Base-by-base conservation (phyloP, 2,888 invertebrate species). In the Ectobius pallidus region DNA sequence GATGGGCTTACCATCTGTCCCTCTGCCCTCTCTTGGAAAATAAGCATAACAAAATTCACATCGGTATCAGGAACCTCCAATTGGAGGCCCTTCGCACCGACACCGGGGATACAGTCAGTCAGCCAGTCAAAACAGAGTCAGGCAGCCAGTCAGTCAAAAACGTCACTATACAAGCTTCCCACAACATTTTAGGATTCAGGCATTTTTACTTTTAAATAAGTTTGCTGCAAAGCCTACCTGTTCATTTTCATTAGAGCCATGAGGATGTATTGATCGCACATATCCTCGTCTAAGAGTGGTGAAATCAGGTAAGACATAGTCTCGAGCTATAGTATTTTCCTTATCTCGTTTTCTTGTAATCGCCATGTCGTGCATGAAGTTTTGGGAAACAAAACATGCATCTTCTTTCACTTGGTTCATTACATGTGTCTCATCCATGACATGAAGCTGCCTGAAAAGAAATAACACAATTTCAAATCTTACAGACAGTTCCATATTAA, bases 401-500 rank as follows among this genome's bases (percentile, higher is more conserved):
- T 99, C 99, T 84, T 99, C 99, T 83, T 99, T 99, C 0, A 93
- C 94, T 85, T 99, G 98, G 84, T 99, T 99, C 62, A 99, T 96
- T 0, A 99, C 97, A 84, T 94, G 97, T 0, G 97, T 97, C 83
- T 99, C 99, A 81, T 99, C 98, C 96, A 98, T 96, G 0, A 99
- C 97, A 85, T 99, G 96, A 58, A 99, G 84, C 81, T 99, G 98
- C 52, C 92, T 86, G 78, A n/a, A 79, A 77, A 67, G n/a, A 68
- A 76, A 75, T 49, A 42, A 73, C 16, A 70, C 42, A 63, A 30
- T 27, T 39, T 20, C 18, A 49, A 20, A 20, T 25, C 20, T 72
- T 22, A 25, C 4, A n/a, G n/a, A n/a, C n/a, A n/a, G n/a, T n/a
- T n/a, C n/a, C n/a, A n/a, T n/a, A n/a, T n/a, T n/a, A n/a, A n/a